Percentiles rank a stretch among this genome's conserved stretches.
phyloP scores from a whole-genome alignment of 2,888 invertebrate species.

The Euclidia mi region DNA sequence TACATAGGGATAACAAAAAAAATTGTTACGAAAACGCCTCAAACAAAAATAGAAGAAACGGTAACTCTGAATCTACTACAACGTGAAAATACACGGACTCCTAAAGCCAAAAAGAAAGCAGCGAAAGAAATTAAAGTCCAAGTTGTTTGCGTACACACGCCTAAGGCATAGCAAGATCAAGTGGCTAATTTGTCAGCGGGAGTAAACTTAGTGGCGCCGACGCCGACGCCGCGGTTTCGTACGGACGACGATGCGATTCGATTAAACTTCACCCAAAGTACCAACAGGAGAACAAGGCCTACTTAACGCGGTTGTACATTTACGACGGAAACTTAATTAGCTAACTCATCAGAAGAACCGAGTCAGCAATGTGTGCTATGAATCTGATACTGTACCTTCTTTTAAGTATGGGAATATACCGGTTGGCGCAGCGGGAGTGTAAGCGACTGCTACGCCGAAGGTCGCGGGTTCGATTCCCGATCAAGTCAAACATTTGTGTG shows the following conservation, averaged over 20 bases:
- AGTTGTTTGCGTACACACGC: conserved; percentile 75
- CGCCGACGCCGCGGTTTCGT: conserved; percentile 68
- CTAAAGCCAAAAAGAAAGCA: conserved; percentile 54
- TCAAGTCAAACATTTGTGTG: too few relatives aligned
- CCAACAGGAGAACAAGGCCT: conserved; percentile 79
- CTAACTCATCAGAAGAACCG: conserved; percentile 73
- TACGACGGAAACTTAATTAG: conserved; percentile 85
- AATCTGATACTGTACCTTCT: conserved; percentile 38
- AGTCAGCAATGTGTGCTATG: conserved; percentile 48
- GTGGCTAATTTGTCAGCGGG: conserved; percentile 86
- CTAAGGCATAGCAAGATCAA: conserved; percentile 77
- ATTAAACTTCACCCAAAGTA: conserved; percentile 86
- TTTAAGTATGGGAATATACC: conserved; percentile 3
- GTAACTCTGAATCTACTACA: too few relatives aligned
- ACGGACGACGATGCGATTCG: conserved; percentile 85
- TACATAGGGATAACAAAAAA: too few relatives aligned
- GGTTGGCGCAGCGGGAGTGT: too few relatives aligned
- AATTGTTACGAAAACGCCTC: too few relatives aligned
- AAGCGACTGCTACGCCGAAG: too few relatives aligned
- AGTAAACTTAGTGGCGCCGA: conserved; percentile 71
- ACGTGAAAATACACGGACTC: not conserved
- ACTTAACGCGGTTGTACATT: conserved; percentile 80
- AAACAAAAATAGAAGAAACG: not conserved
- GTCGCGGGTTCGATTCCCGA: too few relatives aligned
- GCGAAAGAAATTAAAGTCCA: conserved; percentile 71